A percentile compares a stretch with the other conserved stretches of the same genome.
phyloP scores from a whole-genome alignment of 2,888 invertebrate genomes.

The Auanema sp. region DNA sequence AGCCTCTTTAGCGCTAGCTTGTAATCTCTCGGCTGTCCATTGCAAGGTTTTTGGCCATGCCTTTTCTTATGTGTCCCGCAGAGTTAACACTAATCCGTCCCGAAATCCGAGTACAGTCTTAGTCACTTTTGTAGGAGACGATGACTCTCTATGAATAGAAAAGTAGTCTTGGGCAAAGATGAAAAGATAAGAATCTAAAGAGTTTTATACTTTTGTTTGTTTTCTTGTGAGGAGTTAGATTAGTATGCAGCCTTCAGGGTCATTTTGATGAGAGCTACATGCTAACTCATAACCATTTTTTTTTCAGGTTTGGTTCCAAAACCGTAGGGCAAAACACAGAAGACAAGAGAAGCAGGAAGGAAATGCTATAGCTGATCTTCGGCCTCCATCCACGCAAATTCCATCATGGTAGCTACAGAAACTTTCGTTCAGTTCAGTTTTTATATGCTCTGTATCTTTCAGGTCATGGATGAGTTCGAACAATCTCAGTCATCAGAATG shows the following conservation, averaged over 20 bases:
- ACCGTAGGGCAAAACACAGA: conserved; percentile 63
- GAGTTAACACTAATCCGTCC: too few relatives aligned
- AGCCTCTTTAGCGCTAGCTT: too few relatives aligned
- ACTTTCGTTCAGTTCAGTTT: too few relatives aligned
- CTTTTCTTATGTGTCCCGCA: too few relatives aligned
- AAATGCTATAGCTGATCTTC: conserved; percentile 19
- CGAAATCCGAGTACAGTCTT: too few relatives aligned
- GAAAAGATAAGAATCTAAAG: conserved; percentile 1
- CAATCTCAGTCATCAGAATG: too few relatives aligned
- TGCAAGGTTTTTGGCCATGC: too few relatives aligned
- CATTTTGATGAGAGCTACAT: background rate
- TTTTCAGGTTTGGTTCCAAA: conserved; percentile 64
- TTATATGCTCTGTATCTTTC: too few relatives aligned
- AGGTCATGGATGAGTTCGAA: too few relatives aligned
- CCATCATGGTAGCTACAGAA: conserved; percentile 12
- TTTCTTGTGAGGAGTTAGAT: background rate
- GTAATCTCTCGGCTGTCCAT: too few relatives aligned
- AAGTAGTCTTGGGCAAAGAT: background rate
- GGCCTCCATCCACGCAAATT: conserved; percentile 18
- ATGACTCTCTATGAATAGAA: too few relatives aligned
- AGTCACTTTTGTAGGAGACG: too few relatives aligned
- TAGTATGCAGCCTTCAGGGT: background rate
- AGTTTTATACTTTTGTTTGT: background rate
- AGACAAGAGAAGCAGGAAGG: conserved; percentile 49
- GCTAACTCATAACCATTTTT: conserved; percentile 6